Evolutionary conservation across 1,140 invertebrate species (phyloP), one percentile per base, ranked within the genome.

Genomic region (Drosophila serrata): DNA sequence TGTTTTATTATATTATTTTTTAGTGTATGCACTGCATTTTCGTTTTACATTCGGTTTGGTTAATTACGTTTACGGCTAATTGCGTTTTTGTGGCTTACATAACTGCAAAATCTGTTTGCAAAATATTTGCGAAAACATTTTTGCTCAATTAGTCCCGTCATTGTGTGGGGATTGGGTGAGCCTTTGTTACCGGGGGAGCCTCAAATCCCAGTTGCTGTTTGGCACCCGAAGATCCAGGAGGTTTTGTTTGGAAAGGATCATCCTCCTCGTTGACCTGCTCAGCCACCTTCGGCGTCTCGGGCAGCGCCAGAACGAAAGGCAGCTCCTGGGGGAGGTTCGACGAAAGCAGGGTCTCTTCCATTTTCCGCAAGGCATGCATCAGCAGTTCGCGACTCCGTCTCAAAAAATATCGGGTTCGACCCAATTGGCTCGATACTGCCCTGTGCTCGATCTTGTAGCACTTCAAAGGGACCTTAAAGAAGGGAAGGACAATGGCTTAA

Each of bases 21-120:
- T 12, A 31, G 15, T 15, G 37, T 17, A 22, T 12, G 49, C 35
- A 31, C 55, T 60, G 39, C 63, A 29, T 43, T 67, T 62, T 24
- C 48, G n/a, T 48, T 68, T 72, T 29, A 6, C 39, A 55, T 42
- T 58, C 49, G 65, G 53, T 81, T 64, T 43, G 64, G 73, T 78
- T 78, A 81, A 86, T 79, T 81, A 68, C 40, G 56, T 68, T 46
- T 39, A 57, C 40, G 48, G 65, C 80, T 82, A 87, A 87, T 87
- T 87, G 80, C 84, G 73, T 80, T 74, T 65, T n/a, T 82, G 84
- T 60, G 82, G 84, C 70, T 64, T 37, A 48, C 73, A 76, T 69
- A 55, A 48, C 57, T 79, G 45, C 68, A 75, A 72, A 82, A 78
- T 82, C 67, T 58, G 61, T 67, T 74, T 78, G 67, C 56, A 74